Base-by-base conservation (phyloP, 2,888 invertebrate species). In the Volucella bombylans region DNA sequence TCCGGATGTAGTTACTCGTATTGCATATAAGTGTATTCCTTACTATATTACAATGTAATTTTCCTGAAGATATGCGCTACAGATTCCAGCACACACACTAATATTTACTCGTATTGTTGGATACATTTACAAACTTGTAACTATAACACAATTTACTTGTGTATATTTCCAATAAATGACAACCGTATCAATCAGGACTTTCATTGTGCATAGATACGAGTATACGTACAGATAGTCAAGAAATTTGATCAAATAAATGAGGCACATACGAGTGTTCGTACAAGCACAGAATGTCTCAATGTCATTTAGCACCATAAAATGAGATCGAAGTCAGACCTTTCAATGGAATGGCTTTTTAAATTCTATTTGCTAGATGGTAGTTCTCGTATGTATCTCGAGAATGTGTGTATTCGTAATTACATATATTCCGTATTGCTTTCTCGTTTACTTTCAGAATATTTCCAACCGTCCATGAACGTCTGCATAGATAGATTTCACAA, bases 231-330 rank as follows among this genome's bases (percentile, higher is more conserved):
- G 8, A 23, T 41, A 38, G 4, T 18, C 52, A 38, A 50, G 10
- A 39, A 65, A 50, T 52, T 52, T 52, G 52, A n/a, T 41, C 9
- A 41, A 14, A 65, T 50, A 41, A 65, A 65, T 52, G 49, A 39
- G 15, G 52, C 50, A 43, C 65, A 54, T n/a, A 18, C 8, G 8
- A 31, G 31, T 31, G 31, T 4, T 31, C 31, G 31, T 31, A 6
- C 15, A 38, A 15, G 18, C 8, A 3, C 14, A 61, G 12, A 43
- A 23, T 11, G 8, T 15, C 47, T 47, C 10, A 14, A 64, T 50
- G 62, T 64, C 38, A 50, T 49, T 64, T 38, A 11, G 38, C 14
- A 41, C 47, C 57, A 69, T 67, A 54, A 67, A 54, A 43, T 12
- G 47, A 57, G 54, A 57, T 57, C 47, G 15, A 38, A 57, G 9